Conservation (phyloP, 1,140 invertebrate genomes). For the Doryteuthis pealeii region DNA sequence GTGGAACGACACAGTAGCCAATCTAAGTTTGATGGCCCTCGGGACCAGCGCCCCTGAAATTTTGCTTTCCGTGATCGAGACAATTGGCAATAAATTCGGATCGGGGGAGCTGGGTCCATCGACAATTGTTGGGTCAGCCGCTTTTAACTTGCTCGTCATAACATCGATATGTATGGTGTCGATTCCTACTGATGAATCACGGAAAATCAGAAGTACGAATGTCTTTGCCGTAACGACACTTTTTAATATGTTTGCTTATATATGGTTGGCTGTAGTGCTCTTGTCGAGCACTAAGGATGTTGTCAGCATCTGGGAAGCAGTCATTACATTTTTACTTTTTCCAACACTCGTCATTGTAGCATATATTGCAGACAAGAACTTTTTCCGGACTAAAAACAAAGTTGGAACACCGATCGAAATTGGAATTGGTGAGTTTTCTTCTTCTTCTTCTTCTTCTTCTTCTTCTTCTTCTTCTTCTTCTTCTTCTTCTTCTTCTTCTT, state of each 20-base stretch:
- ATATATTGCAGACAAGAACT: constrained; percentile 65
- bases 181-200: constrained; percentile 63
- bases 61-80: constrained; percentile 68
- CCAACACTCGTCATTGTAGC: constrained; percentile 61
- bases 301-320: constrained; percentile 68
- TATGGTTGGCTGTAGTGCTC: constrained; percentile 69
- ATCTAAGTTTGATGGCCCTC: constrained; percentile 70
- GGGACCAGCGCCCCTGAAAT: constrained; percentile 72
- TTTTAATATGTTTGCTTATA: constrained; percentile 68
- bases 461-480: not conserved
- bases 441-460: not conserved
- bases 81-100: constrained; percentile 63
- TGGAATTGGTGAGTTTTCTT: constrained; percentile 42
- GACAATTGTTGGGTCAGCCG: constrained; percentile 72
- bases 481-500: no score
- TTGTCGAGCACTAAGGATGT: constrained; percentile 57
- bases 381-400: constrained; percentile 44
- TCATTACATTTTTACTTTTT: constrained; percentile 68
- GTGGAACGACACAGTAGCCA: constrained; percentile 73
- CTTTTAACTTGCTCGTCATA: constrained; percentile 70
- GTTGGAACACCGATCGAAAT: constrained; percentile 40
- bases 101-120: constrained; percentile 69
- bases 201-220: constrained; percentile 63
- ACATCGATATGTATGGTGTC: constrained; percentile 66
- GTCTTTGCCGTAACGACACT: constrained; percentile 66